These are phyloP conservation scores for Varroa destructor DNA, from an alignment of 1,140 invertebrate species.

Conservation along the genomic window DNA sequence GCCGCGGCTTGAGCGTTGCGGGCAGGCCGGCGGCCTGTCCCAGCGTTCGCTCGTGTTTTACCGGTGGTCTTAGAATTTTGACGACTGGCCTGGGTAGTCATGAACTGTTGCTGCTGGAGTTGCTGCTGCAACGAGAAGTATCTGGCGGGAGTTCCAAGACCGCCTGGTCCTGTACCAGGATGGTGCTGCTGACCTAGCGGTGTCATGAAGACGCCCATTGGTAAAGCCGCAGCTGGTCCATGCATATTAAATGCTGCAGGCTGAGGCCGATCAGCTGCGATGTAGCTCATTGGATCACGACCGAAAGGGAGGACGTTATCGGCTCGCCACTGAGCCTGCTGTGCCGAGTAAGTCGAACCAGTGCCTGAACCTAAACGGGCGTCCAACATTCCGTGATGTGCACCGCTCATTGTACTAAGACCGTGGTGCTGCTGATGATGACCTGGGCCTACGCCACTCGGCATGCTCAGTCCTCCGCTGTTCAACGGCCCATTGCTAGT, in stretches of 20 bases:
- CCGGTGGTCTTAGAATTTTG: no score
- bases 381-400: not conserved
- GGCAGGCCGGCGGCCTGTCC: no score
- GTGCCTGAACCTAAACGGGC: not conserved
- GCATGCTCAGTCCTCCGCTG: no score
- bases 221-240: not conserved
- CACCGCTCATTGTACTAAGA: no score
- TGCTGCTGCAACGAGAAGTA: constrained; percentile 8
- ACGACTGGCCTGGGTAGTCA: no score
- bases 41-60: no score
- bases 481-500: no score
- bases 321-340: constrained; percentile 27
- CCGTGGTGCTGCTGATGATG: no score
- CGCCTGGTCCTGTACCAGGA: not conserved
- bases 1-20: no score
- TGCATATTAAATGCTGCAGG: constrained; percentile 16
- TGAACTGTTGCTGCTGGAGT: no score
- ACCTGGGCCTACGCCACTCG: no score
- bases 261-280: constrained; percentile 9
- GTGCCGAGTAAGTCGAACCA: constrained; percentile 2
- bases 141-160: constrained; percentile 1
- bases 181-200: constrained; percentile 15
- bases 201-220: constrained; percentile 20
- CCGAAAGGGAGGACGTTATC: constrained; percentile 24
- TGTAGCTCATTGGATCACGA: constrained; percentile 9